Evolutionary conservation across 35 echinoderm and acorn worm genomes (phyloP).

Genomic region (Eucidaris tribuloides): DNA sequence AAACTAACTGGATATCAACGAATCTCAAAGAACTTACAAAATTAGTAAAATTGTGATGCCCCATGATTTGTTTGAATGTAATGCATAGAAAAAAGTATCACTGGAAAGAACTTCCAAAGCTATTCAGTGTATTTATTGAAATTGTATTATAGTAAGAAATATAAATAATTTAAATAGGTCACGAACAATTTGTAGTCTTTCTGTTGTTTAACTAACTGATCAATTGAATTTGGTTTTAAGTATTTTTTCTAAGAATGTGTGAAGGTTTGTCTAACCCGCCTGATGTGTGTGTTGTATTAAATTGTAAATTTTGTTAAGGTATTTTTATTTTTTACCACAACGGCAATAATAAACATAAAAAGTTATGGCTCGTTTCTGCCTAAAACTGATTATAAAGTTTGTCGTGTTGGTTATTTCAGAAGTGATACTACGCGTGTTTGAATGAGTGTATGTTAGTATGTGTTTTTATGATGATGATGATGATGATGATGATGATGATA

Average conservation of each 20-base stretch:
- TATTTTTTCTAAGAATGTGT: neutral
- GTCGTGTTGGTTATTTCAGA: no score
- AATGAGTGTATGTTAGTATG: no score
- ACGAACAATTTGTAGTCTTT: neutral
- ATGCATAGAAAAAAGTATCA: neutral
- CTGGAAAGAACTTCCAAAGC: neutral
- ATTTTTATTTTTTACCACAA: slow-evolving; percentile 30
- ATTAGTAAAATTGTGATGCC: no score
- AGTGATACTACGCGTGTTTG: no score
- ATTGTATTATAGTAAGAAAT: neutral
- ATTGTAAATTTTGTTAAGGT: neutral
- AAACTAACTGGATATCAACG: no score
- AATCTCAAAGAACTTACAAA: no score
- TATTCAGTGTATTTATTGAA: neutral
- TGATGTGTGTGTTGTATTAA: slow-evolving; percentile 23
- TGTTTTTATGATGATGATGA: no score
- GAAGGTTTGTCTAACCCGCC: slow-evolving; percentile 22
- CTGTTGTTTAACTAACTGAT: neutral
- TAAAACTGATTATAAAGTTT: no score
- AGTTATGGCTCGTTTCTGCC: slow-evolving; percentile 6
- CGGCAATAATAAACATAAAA: slow-evolving; percentile 27
- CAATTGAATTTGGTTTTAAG: neutral
- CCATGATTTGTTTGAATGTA: no score
- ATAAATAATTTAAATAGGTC: neutral
- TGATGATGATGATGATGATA: no score